A percentile compares a stretch with the other conserved stretches of the same genome.
These are phyloP conservation scores for Caerostris extrusa DNA, from an alignment of 1,140 invertebrate species.

Conservation along the genomic window DNA sequence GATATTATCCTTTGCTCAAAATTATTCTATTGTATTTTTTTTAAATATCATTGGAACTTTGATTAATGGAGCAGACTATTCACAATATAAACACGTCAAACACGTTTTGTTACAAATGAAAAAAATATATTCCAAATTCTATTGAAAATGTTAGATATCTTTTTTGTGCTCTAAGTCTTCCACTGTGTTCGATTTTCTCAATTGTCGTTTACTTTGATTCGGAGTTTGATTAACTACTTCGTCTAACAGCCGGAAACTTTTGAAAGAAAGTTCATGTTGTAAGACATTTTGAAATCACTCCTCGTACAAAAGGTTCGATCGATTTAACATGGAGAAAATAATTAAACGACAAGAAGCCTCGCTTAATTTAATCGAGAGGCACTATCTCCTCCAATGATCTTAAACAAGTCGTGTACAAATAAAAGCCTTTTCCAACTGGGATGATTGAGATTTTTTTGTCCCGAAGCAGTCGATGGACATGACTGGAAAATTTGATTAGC, in stretches of 20 bases:
- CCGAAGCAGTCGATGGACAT: neutral
- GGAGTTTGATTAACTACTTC: neutral
- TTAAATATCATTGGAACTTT: neutral
- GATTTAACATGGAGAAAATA: neutral
- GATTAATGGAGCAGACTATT: no score
- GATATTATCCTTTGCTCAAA: no score
- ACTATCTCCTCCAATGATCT: neutral
- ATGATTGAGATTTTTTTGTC: neutral
- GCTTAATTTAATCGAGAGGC: neutral
- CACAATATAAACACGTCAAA: no score
- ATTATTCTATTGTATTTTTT: neutral
- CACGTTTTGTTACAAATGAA: no score
- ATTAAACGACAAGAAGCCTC: neutral
- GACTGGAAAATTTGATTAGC: neutral
- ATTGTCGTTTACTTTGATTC: neutral
- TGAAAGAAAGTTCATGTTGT: neutral
- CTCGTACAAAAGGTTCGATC: neutral
- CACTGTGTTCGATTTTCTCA: no score
- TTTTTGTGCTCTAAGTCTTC: no score
- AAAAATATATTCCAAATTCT: neutral
- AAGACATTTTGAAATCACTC: neutral
- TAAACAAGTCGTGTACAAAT: neutral
- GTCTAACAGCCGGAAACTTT: neutral
- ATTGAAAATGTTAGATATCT: neutral
- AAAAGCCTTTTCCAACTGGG: neutral